Evolutionary conservation across 2,797 vertebrate species (phyloP).

Genomic region (Pogoniulus pusillus): DNA sequence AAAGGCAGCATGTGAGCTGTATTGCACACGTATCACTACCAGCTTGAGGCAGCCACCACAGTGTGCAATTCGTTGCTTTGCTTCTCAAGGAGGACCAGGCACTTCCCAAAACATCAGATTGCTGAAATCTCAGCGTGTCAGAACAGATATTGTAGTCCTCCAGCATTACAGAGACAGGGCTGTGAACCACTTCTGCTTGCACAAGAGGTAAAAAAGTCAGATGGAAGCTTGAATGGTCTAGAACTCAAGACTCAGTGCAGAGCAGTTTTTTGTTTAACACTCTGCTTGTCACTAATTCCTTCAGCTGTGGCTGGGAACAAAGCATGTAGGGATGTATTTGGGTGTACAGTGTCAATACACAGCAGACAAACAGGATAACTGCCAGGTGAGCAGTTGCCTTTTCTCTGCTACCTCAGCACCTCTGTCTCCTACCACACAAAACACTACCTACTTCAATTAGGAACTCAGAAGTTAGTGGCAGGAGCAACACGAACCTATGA

Average conservation of each 20-base stretch:
- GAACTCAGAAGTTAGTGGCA: neutral
- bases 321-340: neutral
- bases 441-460: neutral
- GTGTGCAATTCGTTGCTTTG: neutral
- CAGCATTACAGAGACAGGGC: neutral
- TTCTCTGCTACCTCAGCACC: neutral
- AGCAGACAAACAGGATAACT: neutral
- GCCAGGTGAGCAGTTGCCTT: neutral
- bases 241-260: neutral
- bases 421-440: neutral
- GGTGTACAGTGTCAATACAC: neutral
- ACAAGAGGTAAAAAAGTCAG: neutral
- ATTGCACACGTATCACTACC: neutral
- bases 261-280: neutral
- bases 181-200: neutral
- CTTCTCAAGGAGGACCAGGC: neutral
- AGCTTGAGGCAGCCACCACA: neutral
- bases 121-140: neutral
- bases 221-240: neutral
- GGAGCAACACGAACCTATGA: constrained; percentile 88
- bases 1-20: neutral
- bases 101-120: neutral
- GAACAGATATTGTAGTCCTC: neutral
- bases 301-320: neutral
- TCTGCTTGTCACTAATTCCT: neutral